Evolutionary conservation across 2,113 vertebrate genomes (phyloP).

Genomic region (Zapus hudsonius): DNA sequence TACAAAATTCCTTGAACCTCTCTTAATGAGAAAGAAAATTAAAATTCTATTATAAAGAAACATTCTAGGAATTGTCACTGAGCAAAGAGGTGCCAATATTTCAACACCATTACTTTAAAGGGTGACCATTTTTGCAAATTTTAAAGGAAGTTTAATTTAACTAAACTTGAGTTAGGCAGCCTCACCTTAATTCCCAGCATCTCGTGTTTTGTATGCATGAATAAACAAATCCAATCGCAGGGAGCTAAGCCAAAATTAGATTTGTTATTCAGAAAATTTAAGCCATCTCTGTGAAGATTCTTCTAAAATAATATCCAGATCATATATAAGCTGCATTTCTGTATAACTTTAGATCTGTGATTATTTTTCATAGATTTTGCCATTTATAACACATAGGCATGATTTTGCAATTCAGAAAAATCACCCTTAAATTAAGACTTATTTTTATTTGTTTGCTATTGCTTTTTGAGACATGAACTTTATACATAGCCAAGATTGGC

Average conservation of each 20-base stretch:
- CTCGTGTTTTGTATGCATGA: neutral
- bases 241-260: neutral
- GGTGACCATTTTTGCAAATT: constrained; percentile 23
- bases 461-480: neutral
- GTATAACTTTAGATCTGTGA: neutral
- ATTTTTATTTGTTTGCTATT: neutral
- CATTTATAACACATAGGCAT: neutral
- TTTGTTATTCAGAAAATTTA: constrained; percentile 15
- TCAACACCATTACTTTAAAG: constrained; percentile 5
- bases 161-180: neutral
- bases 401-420: constrained; percentile 2
- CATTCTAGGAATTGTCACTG: neutral
- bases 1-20: neutral
- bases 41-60: constrained; percentile 6
- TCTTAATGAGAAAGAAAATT: constrained; percentile 45
- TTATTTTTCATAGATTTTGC: constrained; percentile 36
- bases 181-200: constrained; percentile 3
- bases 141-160: constrained; percentile 15
- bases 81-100: constrained; percentile 5
- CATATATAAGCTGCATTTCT: neutral
- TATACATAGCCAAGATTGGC: neutral
- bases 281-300: neutral
- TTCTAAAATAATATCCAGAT: neutral
- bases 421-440: neutral
- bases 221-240: neutral